These are phyloP conservation scores for Chaetodon trifasciatus DNA, from an alignment of 2,797 vertebrate genomes.

Conservation along the genomic window DNA sequence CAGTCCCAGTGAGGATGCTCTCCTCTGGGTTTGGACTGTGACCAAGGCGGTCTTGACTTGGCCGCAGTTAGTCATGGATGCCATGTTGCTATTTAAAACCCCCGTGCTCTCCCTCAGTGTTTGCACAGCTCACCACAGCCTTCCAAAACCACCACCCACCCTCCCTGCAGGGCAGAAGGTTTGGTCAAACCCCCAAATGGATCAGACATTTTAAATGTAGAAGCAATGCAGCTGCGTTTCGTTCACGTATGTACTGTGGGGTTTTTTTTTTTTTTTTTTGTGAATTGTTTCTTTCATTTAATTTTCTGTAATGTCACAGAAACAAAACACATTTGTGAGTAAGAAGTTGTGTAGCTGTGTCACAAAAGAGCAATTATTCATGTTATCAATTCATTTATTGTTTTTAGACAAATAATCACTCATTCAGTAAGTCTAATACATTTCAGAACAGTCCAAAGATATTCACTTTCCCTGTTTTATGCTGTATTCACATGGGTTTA, in stretches of 20 bases:
- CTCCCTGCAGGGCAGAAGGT: slow-evolving; percentile 39
- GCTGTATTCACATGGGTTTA: no score
- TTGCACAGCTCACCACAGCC: slow-evolving; percentile 68
- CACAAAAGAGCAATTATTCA: no score
- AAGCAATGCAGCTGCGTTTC: slow-evolving; percentile 5
- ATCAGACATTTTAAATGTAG: slow-evolving; percentile 40
- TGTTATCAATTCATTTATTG: no score
- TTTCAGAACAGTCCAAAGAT: no score
- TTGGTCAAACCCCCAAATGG: slow-evolving; percentile 26
- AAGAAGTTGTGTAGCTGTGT: no score
- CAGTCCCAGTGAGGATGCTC: slow-evolving; percentile 66
- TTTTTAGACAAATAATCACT: background rate
- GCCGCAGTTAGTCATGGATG: slow-evolving; percentile 70
- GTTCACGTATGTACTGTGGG: background rate
- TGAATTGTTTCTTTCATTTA: background rate
- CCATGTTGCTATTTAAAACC: slow-evolving; percentile 71
- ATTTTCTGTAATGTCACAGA: background rate
- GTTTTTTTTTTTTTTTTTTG: background rate
- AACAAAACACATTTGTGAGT: background rate
- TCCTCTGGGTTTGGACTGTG: slow-evolving; percentile 72
- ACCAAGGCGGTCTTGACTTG: slow-evolving; percentile 71
- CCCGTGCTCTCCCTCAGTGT: slow-evolving; percentile 62
- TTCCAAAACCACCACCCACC: slow-evolving; percentile 53
- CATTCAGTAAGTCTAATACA: background rate
- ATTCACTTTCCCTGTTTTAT: no score